Evolutionary conservation across 2,113 vertebrate species (phyloP).

Genomic region (Sclerurus mexicanus): DNA sequence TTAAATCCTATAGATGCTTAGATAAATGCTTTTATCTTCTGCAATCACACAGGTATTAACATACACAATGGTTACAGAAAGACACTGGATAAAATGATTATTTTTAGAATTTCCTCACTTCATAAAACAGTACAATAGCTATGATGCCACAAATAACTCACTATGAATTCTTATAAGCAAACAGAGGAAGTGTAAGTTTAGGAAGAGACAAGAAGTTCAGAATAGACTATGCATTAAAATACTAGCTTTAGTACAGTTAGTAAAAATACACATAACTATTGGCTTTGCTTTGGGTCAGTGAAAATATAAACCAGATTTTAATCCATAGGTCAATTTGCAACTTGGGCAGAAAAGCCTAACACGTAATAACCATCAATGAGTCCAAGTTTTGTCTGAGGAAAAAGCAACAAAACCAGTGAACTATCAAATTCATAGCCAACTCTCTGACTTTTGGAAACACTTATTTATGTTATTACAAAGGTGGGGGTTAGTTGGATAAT

Average conservation of each 20-base stretch:
- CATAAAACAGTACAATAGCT: not conserved
- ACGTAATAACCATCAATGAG: not conserved
- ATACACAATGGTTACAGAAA: not conserved
- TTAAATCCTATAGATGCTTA: not conserved
- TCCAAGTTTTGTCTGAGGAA: not conserved
- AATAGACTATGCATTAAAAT: not conserved
- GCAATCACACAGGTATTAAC: not conserved
- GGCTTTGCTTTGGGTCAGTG: not conserved
- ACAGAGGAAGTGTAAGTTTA: constrained; percentile 39
- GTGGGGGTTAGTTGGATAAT: not conserved
- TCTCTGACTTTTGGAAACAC: not conserved
- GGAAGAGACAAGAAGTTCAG: not conserved
- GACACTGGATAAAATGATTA: constrained; percentile 7
- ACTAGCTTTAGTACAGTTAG: not conserved
- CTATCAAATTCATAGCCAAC: not conserved
- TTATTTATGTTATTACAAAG: not conserved
- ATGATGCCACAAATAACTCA: constrained; percentile 34
- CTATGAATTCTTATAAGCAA: not conserved
- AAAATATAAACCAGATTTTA: not conserved
- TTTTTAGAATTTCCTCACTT: constrained; percentile 49
- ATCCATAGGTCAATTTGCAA: not conserved
- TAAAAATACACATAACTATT: not conserved
- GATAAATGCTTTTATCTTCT: not conserved
- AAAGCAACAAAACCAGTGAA: not conserved
- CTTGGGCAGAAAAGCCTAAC: not conserved